Percentiles rank a stretch among this genome's conserved stretches.
Evolutionary conservation across 1,140 invertebrate species (phyloP).

Genomic region (Saccostrea glomerata): DNA sequence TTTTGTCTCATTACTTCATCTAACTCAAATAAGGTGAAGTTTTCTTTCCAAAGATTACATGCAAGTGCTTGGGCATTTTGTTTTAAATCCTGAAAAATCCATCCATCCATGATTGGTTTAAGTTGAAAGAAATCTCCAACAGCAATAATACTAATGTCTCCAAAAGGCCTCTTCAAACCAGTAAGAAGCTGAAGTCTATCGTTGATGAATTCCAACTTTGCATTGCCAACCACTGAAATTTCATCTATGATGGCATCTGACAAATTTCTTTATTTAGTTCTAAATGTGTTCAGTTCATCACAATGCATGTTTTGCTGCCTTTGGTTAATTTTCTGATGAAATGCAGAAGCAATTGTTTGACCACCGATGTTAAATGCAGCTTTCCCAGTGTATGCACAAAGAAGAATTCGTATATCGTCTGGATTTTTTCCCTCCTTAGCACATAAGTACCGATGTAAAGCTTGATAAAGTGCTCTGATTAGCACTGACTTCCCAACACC

Average conservation of each 20-base stretch:
- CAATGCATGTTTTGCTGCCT: too few relatives aligned
- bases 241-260: too few relatives aligned
- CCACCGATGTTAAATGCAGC: slow-evolving; percentile 41
- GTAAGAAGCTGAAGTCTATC: too few relatives aligned
- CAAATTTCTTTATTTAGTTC: too few relatives aligned
- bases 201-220: too few relatives aligned
- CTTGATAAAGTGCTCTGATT: slow-evolving; percentile 50
- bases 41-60: background rate
- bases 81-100: slow-evolving; percentile 46
- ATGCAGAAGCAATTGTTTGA: slow-evolving; percentile 15
- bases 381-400: slow-evolving; percentile 45
- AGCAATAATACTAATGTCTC: too few relatives aligned
- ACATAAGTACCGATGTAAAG: slow-evolving; percentile 47
- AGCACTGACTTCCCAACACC: slow-evolving; percentile 53
- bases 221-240: too few relatives aligned
- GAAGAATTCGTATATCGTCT: slow-evolving; percentile 45
- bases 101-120: background rate
- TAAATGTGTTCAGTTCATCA: too few relatives aligned
- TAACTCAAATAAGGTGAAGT: too few relatives aligned
- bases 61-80: slow-evolving; percentile 3
- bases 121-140: too few relatives aligned
- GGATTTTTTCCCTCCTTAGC: slow-evolving; percentile 49
- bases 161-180: too few relatives aligned
- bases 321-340: slow-evolving; percentile 24
- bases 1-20: too few relatives aligned